These are phyloP conservation scores for Calidris pygmaea DNA, from an alignment of 2,113 vertebrate species.

Conservation along the genomic window DNA sequence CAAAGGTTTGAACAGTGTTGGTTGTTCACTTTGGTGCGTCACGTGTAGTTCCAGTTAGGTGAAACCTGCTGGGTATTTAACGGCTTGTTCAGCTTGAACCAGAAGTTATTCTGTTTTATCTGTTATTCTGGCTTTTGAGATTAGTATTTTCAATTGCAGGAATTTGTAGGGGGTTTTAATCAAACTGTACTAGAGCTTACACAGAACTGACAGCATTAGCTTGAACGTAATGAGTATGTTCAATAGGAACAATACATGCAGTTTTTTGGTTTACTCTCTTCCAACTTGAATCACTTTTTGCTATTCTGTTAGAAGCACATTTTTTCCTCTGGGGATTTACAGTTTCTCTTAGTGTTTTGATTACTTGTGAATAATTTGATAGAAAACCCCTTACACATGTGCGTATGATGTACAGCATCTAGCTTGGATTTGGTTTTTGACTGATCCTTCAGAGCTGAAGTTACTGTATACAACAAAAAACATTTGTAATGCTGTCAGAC, in stretches of 20 bases:
- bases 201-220: background rate
- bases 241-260: background rate
- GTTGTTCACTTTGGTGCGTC: background rate
- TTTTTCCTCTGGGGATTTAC: constrained; percentile 46
- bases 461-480: constrained; percentile 39
- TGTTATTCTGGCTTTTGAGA: background rate
- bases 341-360: constrained; percentile 45
- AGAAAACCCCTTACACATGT: background rate
- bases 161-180: background rate
- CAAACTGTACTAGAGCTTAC: background rate
- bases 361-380: constrained; percentile 45
- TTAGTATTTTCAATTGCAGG: background rate
- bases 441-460: constrained; percentile 27
- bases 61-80: background rate
- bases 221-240: background rate
- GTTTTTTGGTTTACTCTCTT: background rate
- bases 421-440: constrained; percentile 39
- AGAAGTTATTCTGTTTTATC: background rate
- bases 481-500: constrained; percentile 51
- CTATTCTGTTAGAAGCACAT: constrained; percentile 23
- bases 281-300: constrained; percentile 9
- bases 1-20: background rate
- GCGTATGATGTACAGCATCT: background rate
- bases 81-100: background rate
- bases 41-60: background rate